These are phyloP conservation scores for Xanthia icteritia DNA, from an alignment of 2,888 invertebrate genomes.

Conservation along the genomic window DNA sequence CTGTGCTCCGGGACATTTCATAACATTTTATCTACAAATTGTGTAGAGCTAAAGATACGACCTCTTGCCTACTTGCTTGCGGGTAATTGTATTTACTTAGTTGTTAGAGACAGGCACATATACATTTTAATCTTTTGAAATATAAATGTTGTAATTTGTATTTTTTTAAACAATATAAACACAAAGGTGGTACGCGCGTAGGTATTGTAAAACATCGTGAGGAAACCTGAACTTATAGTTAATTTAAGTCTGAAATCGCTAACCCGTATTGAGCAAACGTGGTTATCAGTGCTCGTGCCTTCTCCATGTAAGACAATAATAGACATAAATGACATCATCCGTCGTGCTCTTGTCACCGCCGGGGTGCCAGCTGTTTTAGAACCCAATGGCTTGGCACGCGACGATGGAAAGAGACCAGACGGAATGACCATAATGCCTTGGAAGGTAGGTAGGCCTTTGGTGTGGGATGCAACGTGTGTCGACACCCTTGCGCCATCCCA, in stretches of 20 bases:
- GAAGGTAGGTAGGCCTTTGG: too few relatives aligned
- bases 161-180: neutral
- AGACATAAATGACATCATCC: too few relatives aligned
- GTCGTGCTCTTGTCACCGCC: too few relatives aligned
- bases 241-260: neutral
- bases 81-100: constrained; percentile 13
- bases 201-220: neutral
- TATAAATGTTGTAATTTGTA: neutral
- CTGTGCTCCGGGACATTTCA: constrained; percentile 27
- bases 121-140: neutral
- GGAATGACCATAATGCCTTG: too few relatives aligned
- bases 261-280: too few relatives aligned
- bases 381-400: too few relatives aligned
- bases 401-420: too few relatives aligned
- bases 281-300: too few relatives aligned
- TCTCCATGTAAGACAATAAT: neutral
- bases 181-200: neutral
- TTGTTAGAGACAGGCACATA: neutral
- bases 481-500: too few relatives aligned
- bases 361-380: too few relatives aligned
- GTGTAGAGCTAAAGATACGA: neutral
- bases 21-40: constrained; percentile 27
- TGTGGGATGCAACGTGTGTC: too few relatives aligned
- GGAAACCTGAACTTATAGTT: neutral
- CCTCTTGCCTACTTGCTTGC: neutral